Base-by-base conservation (phyloP, 2,888 invertebrate genomes). In the Hemithea aestivaria region DNA sequence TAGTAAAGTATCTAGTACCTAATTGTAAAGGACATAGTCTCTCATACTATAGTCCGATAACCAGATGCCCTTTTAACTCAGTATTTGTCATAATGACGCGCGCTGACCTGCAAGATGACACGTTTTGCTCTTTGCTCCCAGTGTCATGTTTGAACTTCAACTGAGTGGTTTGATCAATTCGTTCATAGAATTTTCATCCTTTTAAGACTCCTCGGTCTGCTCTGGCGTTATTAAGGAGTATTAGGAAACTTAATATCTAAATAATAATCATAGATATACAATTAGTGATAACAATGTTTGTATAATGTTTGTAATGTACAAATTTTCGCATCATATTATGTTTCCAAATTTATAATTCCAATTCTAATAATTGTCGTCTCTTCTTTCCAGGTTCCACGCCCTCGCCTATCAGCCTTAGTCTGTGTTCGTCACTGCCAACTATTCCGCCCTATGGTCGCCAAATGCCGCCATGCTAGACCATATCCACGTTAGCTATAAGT, bases 381-480 rank as follows among this genome's bases (percentile, higher is more conserved):
- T 59, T 56, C 40, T 50, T 83, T 82, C 47, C 84, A 85, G 84
- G 73, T 73, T 58, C 53, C 56, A 68, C 65, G 62, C 66, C 65
- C 60, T 28, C 40, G 35, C 43, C 35, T 61, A 61, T 56, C 58
- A 68, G 69, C 66, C 62, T 75, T 72, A 73, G 67, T 64, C 71
- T 73, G 66, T 75, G 79, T 63, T 72, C 66, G 69, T 66, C 78
- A 84, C 85, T 87, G 85, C 84, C 83, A 82, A 80, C 49, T 58
- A 74, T 73, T 82, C 81, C 83, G 81, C 82, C 84, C 78, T 66
- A 49, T 47, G 56, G 64, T 62, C 66, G 69, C 73, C 80, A 63
- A 57, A 85, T 84, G 84, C 66, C 78, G 84, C 73, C 66, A 85
- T 85, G 85, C 71, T 84, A 82, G 75, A 73, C 68, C 70, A 69